phyloP scores from a whole-genome alignment of 64 coral and sea anemone genomes.

The Trachythela sp. region DNA sequence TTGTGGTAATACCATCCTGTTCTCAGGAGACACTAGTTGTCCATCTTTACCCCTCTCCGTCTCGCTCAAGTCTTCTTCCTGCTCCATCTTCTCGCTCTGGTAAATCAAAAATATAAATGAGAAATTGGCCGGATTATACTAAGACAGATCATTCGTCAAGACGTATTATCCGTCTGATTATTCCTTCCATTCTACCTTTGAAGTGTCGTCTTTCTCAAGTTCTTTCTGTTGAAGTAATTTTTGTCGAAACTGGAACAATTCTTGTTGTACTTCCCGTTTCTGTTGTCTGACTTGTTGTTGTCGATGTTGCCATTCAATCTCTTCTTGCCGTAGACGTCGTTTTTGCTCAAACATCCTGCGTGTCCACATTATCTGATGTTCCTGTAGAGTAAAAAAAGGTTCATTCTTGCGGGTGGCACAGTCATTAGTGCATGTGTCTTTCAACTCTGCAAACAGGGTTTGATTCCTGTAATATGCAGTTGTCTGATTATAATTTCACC shows the following conservation, averaged over 20 bases:
- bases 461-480: no score
- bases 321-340: not conserved
- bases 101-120: not conserved
- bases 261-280: constrained; percentile 12
- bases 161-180: not conserved
- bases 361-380: constrained; percentile 18
- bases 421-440: no score
- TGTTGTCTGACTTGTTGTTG: constrained; percentile 22
- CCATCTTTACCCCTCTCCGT: not conserved
- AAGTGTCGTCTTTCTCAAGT: not conserved
- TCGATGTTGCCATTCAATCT: constrained; percentile 16
- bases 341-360: constrained; percentile 6
- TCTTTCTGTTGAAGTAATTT: constrained; percentile 21
- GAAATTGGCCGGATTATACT: not conserved
- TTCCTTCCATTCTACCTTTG: not conserved
- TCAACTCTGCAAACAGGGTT: no score
- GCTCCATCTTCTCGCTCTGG: not conserved
- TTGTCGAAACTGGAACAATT: constrained; percentile 17
- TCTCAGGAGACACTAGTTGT: not conserved
- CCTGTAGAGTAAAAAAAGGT: not conserved
- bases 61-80: not conserved
- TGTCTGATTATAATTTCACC: no score
- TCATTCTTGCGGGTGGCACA: not conserved
- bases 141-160: not conserved
- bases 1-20: not conserved